phyloP scores from a whole-genome alignment of 2,888 invertebrate genomes.

The Clivina fossor region DNA sequence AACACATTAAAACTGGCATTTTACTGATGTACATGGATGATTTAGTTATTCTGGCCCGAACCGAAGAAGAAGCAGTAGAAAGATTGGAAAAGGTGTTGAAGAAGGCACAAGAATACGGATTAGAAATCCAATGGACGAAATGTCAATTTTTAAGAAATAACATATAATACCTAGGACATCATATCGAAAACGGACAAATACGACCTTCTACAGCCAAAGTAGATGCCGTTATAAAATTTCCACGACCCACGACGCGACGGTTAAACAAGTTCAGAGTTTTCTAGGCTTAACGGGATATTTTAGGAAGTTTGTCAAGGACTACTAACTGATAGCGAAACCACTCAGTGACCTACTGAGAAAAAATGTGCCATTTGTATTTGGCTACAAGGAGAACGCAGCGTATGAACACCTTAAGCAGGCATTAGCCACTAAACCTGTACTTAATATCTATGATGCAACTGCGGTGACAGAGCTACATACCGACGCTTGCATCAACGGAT shows the following conservation, averaged over 20 bases:
- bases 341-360: constrained; percentile 41
- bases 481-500: constrained; percentile 43
- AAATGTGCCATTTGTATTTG: constrained; percentile 30
- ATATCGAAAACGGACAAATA: not conserved
- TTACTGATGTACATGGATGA: constrained; percentile 39
- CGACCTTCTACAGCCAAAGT: constrained; percentile 42
- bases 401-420: constrained; percentile 36
- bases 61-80: too few species aligned
- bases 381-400: constrained; percentile 30
- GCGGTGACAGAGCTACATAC: constrained; percentile 42
- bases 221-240: constrained; percentile 42
- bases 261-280: constrained; percentile 45
- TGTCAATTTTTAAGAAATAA: constrained; percentile 40
- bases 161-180: constrained; percentile 7
- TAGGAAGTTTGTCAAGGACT: constrained; percentile 46
- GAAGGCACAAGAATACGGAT: constrained; percentile 33
- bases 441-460: constrained; percentile 25
- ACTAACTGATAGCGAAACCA: constrained; percentile 45
- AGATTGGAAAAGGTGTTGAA: too few species aligned
- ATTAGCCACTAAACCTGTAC: not conserved
- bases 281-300: constrained; percentile 47
- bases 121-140: constrained; percentile 43
- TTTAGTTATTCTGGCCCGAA: constrained; percentile 28
- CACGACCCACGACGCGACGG: constrained; percentile 41
- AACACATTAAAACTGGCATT: constrained; percentile 34